Conservation (phyloP, 1,140 invertebrate species). For the Metopolophium dirhodum region DNA sequence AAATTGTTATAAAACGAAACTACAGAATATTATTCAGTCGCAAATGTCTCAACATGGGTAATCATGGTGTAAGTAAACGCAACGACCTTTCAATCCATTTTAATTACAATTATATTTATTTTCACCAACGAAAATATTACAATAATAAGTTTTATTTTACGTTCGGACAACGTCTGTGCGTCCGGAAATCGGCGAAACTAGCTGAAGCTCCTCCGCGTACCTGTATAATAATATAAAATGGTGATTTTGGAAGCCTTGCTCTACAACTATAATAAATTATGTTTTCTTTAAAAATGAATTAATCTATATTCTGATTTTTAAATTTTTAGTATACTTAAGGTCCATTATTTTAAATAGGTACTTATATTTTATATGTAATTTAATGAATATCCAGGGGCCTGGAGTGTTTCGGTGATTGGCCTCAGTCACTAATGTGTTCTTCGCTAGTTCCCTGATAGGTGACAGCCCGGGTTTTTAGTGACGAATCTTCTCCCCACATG, state of each 20-base stretch:
- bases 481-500: no score
- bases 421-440: no score
- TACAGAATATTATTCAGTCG: background rate
- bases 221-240: background rate
- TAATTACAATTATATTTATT: background rate
- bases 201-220: no score
- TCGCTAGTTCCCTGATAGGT: no score
- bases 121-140: background rate
- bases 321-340: no score
- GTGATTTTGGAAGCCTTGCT: background rate
- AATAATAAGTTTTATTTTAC: background rate
- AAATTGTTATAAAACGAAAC: background rate
- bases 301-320: background rate
- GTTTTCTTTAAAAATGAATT: background rate
- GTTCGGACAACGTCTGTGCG: background rate
- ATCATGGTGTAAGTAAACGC: background rate
- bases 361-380: no score
- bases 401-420: no score
- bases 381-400: no score
- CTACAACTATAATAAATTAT: background rate
- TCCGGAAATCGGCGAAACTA: background rate
- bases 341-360: no score
- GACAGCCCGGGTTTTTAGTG: no score
- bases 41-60: background rate
- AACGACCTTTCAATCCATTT: background rate